Base-by-base conservation (phyloP, 2,888 invertebrate species). In the Ethmia dodecea region DNA sequence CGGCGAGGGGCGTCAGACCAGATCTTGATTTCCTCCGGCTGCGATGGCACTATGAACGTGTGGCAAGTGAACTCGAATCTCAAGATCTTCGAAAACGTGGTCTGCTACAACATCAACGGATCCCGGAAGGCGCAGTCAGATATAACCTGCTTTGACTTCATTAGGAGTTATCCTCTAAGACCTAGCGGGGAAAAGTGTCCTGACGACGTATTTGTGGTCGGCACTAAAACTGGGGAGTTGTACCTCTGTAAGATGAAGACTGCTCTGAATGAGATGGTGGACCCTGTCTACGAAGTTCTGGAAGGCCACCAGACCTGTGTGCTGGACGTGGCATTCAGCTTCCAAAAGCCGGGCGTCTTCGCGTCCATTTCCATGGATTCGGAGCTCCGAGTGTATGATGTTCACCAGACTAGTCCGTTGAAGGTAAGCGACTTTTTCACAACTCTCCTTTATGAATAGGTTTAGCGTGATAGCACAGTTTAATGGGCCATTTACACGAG, bases 111-210 rank as follows among this genome's bases (percentile, higher is more conserved):
- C 0, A 49, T 84, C 0, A 75, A 77, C 26, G 68, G 68, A 0
- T 58, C 68, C 0, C 56, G 53, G 4, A 73, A 75, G n/a, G 43
- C 49, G 0, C 43, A 62, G 0, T 62, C 70, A 0, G 76, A 79
- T 11, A 69, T 84, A 13, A 73, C 55, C 3, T 80, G 81, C 42
- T 80, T 84, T 20, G 83, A 81, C 33, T 81, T 78, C 31, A 66
- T 73, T 0, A 79, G 69, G 40, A 52, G 55, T 0, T 68, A 47
- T 25, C 74, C 78, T 0, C 37, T 77, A 0, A 49, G 72, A 0
- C 64, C 74, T 0, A 52, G 59, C 9, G 68, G 70, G 0, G 66
- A 78, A 26, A 72, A 63, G 12, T 49, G 59, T 0, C 49, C 67
- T 0, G 69, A 68, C 5, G 74, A 80, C 11, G 42, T 79, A 0